Evolutionary conservation across 2,113 vertebrate species (phyloP), one percentile per base, ranked within the genome.

Genomic region (Mustela lutreola): DNA sequence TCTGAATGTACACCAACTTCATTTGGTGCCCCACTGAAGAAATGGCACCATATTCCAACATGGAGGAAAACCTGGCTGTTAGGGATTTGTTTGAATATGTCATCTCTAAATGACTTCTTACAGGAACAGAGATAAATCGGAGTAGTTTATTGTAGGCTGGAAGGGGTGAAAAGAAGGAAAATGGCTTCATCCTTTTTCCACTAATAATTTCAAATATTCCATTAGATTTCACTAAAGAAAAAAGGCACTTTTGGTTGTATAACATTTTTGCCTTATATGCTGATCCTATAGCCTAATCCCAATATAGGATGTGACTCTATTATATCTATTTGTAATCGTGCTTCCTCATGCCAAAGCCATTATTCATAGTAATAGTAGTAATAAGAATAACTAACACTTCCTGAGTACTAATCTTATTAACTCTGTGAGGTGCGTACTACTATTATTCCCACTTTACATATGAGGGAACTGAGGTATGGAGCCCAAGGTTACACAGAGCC

Each of bases 71-170:
- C 1, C 9, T 22, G 24, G 24, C 31, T 67, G 28, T 39, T 90
- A 5, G 39, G 11, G 11, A 31, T 94, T 89, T 94, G 28, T 82
- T 85, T 56, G 53, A 96, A 16, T 91, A 81, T 18, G 12, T 22
- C 45, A 86, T 73, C 89, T 97, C n/a, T 71, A 82, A 56, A 78
- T 63, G 26, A 84, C 70, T 75, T 91, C 78, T 76, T 39, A 95
- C 87, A 70, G 33, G 33, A 91, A 87, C 50, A 71, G 87, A 96
- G 76, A 63, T 76, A 79, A 93, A 86, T 48, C 84, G 62, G 62
- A 92, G 62, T 10, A 87, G 33, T 79, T 90, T 90, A 86, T 11
- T 91, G 26, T 39, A 58, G 36, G 62, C 10, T 62, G 56, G 86
- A 86, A 89, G 31, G 8, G 18, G 8, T 62, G 28, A 4, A 63